phyloP scores from a whole-genome alignment of 2,113 vertebrate species.

The Psilopsiagon aymara region DNA sequence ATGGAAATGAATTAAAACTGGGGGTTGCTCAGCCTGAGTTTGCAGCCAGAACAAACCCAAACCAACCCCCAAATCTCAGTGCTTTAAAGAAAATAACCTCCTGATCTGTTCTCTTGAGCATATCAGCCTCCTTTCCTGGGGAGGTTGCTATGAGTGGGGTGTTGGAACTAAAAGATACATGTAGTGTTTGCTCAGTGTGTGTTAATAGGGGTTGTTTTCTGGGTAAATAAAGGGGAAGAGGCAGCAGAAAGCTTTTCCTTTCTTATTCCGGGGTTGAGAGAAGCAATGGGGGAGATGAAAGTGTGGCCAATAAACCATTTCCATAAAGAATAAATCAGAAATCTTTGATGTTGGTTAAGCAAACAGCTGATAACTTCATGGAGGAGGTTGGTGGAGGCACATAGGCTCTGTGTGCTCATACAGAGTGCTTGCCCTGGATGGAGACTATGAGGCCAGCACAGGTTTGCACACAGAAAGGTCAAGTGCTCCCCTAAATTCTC shows the following conservation, averaged over 20 bases:
- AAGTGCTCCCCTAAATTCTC: background rate
- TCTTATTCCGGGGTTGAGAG: background rate
- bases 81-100: background rate
- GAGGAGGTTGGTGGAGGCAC: background rate
- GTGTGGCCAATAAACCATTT: background rate
- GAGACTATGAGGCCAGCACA: background rate
- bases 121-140: background rate
- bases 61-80: background rate
- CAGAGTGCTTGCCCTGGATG: rapidly evolving
- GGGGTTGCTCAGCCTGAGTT: background rate
- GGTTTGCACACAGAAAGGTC: background rate
- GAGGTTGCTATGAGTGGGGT: background rate
- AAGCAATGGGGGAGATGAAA: background rate
- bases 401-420: background rate
- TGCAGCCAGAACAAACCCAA: background rate
- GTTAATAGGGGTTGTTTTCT: background rate
- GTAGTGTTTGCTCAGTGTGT: background rate
- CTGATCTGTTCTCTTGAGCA: background rate
- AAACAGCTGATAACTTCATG: background rate
- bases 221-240: background rate
- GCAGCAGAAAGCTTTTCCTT: background rate
- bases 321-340: background rate
- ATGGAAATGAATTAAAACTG: background rate
- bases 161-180: background rate
- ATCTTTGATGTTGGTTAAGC: background rate